A percentile compares a stretch with the other conserved stretches of the same genome.
Conservation (phyloP, 2,888 invertebrate species). For the Linnaemya tessellans region DNA sequence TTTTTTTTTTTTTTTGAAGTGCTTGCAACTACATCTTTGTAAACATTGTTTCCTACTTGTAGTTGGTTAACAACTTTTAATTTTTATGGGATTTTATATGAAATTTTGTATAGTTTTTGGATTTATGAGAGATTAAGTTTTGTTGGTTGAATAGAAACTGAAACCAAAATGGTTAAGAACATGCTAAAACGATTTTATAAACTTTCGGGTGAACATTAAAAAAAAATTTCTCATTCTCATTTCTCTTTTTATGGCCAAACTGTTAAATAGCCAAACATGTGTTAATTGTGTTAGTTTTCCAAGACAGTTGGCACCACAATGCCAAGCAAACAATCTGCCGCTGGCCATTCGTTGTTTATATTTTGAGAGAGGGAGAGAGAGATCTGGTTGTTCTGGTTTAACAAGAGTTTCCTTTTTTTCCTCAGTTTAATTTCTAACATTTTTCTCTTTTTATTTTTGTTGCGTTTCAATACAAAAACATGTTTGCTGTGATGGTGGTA, state of each 20-base stretch:
- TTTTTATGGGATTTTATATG: slow-evolving; percentile 54
- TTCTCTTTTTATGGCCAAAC: not conserved
- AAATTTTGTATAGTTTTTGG: slow-evolving; percentile 27
- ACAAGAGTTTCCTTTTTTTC: slow-evolving; percentile 59
- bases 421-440: slow-evolving; percentile 23
- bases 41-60: slow-evolving; percentile 46
- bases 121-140: slow-evolving; percentile 6
- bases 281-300: not conserved
- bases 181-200: not conserved
- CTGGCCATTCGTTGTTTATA: not conserved
- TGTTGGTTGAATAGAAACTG: not conserved
- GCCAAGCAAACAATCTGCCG: not conserved
- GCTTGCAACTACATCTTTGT: slow-evolving; percentile 32
- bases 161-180: not conserved
- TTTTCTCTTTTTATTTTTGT: not conserved
- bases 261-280: slow-evolving; percentile 21
- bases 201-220: not conserved
- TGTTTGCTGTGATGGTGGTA: slow-evolving; percentile 7
- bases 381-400: slow-evolving; percentile 55
- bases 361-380: slow-evolving; percentile 18
- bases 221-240: not conserved
- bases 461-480: slow-evolving; percentile 20
- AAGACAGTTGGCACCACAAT: not conserved
- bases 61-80: slow-evolving; percentile 60
- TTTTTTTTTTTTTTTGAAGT: slow-evolving; percentile 11